Conservation (phyloP, 2,888 invertebrate species). For the Aporophyla lueneburgensis region DNA sequence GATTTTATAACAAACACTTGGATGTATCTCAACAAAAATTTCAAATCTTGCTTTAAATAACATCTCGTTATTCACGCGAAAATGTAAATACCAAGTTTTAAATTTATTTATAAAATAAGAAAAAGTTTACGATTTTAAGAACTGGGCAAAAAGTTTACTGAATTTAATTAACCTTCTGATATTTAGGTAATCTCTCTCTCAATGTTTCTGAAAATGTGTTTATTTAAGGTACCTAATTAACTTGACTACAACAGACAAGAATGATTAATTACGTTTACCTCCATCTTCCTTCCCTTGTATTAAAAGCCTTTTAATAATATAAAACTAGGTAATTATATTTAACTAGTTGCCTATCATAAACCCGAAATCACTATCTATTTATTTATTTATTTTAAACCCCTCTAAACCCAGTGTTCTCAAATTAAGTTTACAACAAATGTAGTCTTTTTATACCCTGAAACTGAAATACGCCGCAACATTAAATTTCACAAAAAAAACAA, state of each 20-base stretch:
- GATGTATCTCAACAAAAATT: background rate
- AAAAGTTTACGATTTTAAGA: background rate
- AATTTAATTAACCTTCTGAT: conserved; percentile 10
- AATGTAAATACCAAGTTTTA: conserved; percentile 7
- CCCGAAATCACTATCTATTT: background rate
- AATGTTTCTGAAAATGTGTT: background rate
- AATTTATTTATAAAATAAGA: background rate
- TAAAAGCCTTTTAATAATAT: background rate
- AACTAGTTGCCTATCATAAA: background rate
- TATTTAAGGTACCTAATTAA: background rate
- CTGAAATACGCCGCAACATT: conserved; percentile 19
- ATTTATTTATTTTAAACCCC: background rate
- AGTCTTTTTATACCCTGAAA: conserved; percentile 13
- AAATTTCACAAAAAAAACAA: conserved; percentile 43
- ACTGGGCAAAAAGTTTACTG: background rate
- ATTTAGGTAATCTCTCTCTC: background rate
- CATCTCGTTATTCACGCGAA: background rate
- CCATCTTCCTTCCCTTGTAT: background rate
- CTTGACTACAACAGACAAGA: too few relatives aligned
- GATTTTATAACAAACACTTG: background rate
- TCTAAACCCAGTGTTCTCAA: background rate
- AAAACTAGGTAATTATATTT: background rate
- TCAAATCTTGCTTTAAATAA: background rate
- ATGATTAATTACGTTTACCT: background rate
- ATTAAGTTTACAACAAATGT: conserved; percentile 3